phyloP scores from a whole-genome alignment of 2,797 vertebrate species.

The Chelidonichthys spinosus region DNA sequence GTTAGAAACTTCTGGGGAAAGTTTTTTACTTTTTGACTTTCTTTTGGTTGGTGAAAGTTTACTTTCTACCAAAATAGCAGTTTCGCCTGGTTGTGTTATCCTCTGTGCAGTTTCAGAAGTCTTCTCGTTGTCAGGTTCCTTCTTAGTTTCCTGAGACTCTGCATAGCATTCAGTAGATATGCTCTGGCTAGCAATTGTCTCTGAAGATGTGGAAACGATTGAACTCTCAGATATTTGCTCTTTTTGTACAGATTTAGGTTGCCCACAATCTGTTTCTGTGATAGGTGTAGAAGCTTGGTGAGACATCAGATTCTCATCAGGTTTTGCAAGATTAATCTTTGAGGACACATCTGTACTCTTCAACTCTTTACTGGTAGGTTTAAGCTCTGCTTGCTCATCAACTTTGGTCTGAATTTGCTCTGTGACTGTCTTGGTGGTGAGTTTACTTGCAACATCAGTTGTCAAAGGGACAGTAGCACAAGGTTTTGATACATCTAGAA shows the following conservation, averaged over 20 bases:
- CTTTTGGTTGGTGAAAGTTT: constrained; percentile 17
- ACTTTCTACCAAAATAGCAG: not conserved
- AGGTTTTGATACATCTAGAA: constrained; percentile 1
- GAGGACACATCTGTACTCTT: not conserved
- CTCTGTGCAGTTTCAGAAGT: not conserved
- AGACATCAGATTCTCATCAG: not conserved
- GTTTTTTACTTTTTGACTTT: constrained; percentile 21
- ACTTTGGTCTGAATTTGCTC: not conserved
- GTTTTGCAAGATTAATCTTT: not conserved
- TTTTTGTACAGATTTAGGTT: not conserved
- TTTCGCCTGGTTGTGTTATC: not conserved
- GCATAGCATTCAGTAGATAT: not conserved
- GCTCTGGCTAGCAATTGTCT: not conserved
- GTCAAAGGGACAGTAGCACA: not conserved
- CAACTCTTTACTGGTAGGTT: constrained; percentile 6
- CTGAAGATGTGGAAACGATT: not conserved
- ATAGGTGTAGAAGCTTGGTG: not conserved
- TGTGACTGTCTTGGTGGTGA: not conserved
- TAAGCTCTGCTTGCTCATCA: not conserved
- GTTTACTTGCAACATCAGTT: not conserved
- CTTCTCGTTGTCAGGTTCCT: not conserved
- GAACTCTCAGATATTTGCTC: constrained; percentile 11
- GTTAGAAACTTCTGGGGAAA: constrained; percentile 4
- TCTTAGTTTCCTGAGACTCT: not conserved
- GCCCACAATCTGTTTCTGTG: not conserved